Percentiles rank a stretch among this genome's conserved stretches.
Conservation (phyloP, 2,113 vertebrate species). For the Sinocyclocheilus rhinocerous region DNA sequence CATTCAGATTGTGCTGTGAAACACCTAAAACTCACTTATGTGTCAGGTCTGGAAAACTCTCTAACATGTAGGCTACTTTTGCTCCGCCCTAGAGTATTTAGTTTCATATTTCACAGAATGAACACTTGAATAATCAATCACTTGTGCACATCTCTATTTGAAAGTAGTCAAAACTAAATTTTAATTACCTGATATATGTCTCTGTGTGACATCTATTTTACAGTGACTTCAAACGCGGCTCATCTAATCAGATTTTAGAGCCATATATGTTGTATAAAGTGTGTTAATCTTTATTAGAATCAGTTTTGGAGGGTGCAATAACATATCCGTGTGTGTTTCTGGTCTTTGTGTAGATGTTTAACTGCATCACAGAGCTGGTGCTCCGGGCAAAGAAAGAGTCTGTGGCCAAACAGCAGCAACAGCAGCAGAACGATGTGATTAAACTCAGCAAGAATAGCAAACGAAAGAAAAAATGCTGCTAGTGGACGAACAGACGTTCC, state of each 20-base stretch:
- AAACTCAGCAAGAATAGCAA: constrained; percentile 98
- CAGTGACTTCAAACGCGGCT: background rate
- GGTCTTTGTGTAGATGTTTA: constrained; percentile 88
- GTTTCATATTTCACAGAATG: background rate
- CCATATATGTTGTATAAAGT: background rate
- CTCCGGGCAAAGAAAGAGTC: constrained; percentile 98
- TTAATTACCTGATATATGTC: background rate
- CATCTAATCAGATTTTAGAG: background rate
- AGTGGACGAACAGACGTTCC: constrained; percentile 67
- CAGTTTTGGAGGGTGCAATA: background rate
- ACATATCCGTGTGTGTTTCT: background rate
- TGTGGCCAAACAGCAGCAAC: constrained; percentile 95
- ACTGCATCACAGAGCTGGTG: constrained; percentile 98
- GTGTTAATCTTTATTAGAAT: background rate
- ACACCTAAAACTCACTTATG: background rate
- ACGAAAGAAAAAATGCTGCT: constrained; percentile 98
- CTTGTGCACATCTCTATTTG: background rate
- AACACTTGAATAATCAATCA: background rate
- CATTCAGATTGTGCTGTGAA: background rate
- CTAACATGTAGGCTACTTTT: background rate
- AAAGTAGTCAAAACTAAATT: background rate
- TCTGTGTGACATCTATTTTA: background rate
- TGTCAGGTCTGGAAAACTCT: background rate
- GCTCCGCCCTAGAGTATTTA: background rate
- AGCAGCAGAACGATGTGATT: constrained; percentile 97